phyloP scores from a whole-genome alignment of 2,888 invertebrate genomes.

The Ennomos fuscantarius region DNA sequence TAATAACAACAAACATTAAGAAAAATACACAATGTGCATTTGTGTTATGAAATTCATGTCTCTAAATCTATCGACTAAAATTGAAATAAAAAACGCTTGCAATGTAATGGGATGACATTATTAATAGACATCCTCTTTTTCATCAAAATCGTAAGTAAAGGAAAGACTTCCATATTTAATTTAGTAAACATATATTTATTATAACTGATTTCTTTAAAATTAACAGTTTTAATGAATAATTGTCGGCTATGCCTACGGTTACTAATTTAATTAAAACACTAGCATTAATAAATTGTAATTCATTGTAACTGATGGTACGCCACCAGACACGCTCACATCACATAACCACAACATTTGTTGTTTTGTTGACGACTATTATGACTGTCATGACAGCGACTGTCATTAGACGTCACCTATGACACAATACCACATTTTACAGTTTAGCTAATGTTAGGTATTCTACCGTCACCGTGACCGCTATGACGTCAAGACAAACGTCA shows the following conservation, averaged over 20 bases:
- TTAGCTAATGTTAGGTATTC: conserved; percentile 25
- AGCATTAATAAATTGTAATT: too few species aligned
- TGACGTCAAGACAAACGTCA: conserved; percentile 46
- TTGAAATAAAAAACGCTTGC: background rate
- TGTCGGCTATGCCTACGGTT: too few species aligned
- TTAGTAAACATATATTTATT: conserved; percentile 2
- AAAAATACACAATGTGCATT: too few species aligned
- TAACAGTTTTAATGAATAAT: too few species aligned
- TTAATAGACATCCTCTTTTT: conserved; percentile 13
- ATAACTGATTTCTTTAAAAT: too few species aligned
- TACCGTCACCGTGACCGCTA: conserved; percentile 40
- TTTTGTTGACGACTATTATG: conserved; percentile 5
- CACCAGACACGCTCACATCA: background rate
- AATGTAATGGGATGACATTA: conserved; percentile 4
- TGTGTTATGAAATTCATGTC: too few species aligned
- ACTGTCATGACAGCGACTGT: conserved; percentile 13
- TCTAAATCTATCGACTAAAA: too few species aligned
- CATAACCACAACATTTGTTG: conserved; percentile 1
- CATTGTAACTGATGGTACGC: too few species aligned
- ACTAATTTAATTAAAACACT: too few species aligned
- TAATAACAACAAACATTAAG: too few species aligned
- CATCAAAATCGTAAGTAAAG: conserved; percentile 12
- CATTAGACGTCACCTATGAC: conserved; percentile 38
- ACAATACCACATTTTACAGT: conserved; percentile 20
- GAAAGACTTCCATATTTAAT: conserved; percentile 13